phyloP scores from a whole-genome alignment of 1,140 invertebrate genomes.

The Eurosta solidaginis region DNA sequence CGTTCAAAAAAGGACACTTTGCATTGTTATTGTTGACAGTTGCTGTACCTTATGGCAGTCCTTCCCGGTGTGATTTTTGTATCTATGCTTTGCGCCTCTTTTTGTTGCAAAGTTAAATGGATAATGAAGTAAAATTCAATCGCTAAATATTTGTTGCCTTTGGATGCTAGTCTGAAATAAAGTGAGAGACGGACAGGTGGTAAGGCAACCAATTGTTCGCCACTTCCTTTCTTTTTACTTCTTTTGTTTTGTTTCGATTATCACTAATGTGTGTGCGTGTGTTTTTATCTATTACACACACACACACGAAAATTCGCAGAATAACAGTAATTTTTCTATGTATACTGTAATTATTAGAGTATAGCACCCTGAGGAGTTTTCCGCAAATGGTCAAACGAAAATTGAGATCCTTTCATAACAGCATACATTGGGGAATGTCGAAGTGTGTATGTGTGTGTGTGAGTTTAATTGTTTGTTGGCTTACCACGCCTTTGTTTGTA shows the following conservation, averaged over 20 bases:
- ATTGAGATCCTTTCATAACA: slow-evolving; percentile 13
- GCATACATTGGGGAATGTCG: background rate
- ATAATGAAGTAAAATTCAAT: background rate
- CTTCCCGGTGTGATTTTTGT: background rate
- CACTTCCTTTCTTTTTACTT: background rate
- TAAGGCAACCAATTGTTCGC: background rate
- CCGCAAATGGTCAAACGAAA: background rate
- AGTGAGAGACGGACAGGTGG: background rate
- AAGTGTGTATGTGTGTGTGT: background rate
- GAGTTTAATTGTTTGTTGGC: background rate
- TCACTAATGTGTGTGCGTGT: background rate
- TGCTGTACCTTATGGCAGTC: background rate
- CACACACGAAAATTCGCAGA: background rate
- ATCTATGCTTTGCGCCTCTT: background rate
- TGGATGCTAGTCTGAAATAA: background rate
- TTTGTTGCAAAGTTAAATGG: background rate
- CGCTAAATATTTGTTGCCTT: background rate
- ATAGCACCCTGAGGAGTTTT: background rate
- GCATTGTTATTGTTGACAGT: background rate
- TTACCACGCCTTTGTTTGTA: background rate
- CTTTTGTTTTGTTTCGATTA: background rate
- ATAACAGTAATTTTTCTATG: background rate
- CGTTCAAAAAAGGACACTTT: background rate
- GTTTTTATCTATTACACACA: background rate
- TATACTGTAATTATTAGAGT: background rate